Evolutionary conservation across 2,888 invertebrate genomes (phyloP).

Genomic region (Leptinotarsa juncta): DNA sequence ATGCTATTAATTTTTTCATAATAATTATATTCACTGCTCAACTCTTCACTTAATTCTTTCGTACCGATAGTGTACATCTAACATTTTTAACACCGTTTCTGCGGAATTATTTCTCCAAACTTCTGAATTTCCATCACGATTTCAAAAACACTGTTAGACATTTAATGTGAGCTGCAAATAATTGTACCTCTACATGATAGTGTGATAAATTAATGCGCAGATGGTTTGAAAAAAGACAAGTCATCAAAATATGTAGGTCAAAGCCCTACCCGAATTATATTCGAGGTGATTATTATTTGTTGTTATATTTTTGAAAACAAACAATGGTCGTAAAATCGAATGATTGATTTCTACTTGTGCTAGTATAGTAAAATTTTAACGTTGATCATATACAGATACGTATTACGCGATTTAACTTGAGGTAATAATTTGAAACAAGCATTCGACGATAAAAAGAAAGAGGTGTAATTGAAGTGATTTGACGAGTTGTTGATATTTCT

Average conservation of each 20-base stretch:
- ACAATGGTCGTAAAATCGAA: conserved; percentile 4
- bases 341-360: background rate
- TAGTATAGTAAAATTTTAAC: background rate
- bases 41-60: no score
- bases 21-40: no score
- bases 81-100: no score
- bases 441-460: no score
- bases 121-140: no score
- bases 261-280: background rate
- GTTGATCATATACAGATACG: background rate
- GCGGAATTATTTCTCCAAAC: no score
- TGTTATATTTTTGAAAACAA: conserved; percentile 6
- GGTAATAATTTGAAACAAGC: background rate
- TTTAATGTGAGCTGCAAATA: no score
- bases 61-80: no score
- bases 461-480: no score
- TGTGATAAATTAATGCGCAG: background rate
- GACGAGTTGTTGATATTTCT: no score
- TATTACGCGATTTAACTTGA: background rate
- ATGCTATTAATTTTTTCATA: no score
- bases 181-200: background rate
- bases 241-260: conserved; percentile 12
- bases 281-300: conserved; percentile 1
- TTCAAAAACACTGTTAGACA: no score
- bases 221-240: background rate